Percentiles rank a stretch among this genome's conserved stretches.
These are phyloP conservation scores for Ellobium chinense DNA, from an alignment of 2,888 invertebrate genomes.

Conservation along the genomic window DNA sequence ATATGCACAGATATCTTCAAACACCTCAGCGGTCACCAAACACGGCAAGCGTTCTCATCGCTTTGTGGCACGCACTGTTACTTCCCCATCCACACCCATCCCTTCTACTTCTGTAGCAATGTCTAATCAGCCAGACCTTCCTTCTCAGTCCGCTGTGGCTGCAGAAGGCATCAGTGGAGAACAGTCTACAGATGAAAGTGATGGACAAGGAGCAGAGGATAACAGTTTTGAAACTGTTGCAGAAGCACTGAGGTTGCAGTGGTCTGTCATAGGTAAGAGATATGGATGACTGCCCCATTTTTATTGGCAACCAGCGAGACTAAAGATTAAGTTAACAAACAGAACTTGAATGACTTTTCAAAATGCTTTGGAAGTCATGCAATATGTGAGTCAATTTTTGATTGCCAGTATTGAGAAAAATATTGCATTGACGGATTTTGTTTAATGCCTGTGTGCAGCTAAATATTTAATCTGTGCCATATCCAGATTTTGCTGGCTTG, in stretches of 20 bases:
- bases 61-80: slow-evolving; percentile 48
- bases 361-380: not conserved
- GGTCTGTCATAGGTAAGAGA: slow-evolving; percentile 78
- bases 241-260: slow-evolving; percentile 78
- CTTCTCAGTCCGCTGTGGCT: slow-evolving; percentile 3
- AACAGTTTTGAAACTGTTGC: slow-evolving; percentile 76
- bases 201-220: slow-evolving; percentile 50
- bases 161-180: not conserved
- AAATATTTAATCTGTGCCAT: too few species aligned
- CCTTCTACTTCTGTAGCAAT: slow-evolving; percentile 41
- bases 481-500: too few species aligned
- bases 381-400: too few species aligned
- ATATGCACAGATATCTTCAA: slow-evolving; percentile 64
- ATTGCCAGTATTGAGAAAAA: too few species aligned
- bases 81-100: slow-evolving; percentile 50
- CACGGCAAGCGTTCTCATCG: slow-evolving; percentile 34
- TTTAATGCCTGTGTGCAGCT: too few species aligned
- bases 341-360: not conserved
- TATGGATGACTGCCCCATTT: not conserved
- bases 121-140: slow-evolving; percentile 38
- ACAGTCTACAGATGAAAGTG: not conserved
- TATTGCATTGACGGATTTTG: too few species aligned
- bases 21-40: slow-evolving; percentile 60
- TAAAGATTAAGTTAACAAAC: too few species aligned
- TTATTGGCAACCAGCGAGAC: not conserved